phyloP scores from a whole-genome alignment of 2,888 invertebrate species.

The Cetonia aurata region DNA sequence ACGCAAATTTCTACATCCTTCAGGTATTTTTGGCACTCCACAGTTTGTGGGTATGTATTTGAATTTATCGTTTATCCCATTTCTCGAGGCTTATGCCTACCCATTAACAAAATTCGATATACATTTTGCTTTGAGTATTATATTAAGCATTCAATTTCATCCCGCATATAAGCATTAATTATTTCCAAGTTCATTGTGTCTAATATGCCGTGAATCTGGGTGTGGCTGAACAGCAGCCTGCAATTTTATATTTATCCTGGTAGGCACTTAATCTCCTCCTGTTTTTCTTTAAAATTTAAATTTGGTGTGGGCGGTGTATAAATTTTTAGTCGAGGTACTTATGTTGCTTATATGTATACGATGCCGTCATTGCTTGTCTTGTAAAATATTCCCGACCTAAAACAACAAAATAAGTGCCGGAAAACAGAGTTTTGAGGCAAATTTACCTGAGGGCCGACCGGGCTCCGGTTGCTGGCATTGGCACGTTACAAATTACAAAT shows the following conservation, averaged over 20 bases:
- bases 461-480: conserved; percentile 46
- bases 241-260: not conserved
- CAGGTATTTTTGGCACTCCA: no score
- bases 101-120: no score
- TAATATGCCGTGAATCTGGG: no score
- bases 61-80: no score
- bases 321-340: not conserved
- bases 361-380: conserved; percentile 15
- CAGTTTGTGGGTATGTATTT: no score
- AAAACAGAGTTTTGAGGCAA: conserved; percentile 36
- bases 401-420: conserved; percentile 39
- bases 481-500: conserved; percentile 55
- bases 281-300: conserved; percentile 14
- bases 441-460: conserved; percentile 48
- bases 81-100: no score
- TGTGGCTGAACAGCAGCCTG: not conserved
- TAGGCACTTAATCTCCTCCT: not conserved
- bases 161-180: no score
- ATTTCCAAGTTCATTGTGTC: no score
- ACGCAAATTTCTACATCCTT: no score
- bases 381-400: conserved; percentile 32
- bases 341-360: not conserved
- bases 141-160: no score
- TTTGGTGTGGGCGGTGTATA: not conserved
- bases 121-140: no score